Evolutionary conservation across 2,113 vertebrate genomes (phyloP), one percentile per base, ranked within the genome.

Genomic region (Oncorhynchus gorbuscha): DNA sequence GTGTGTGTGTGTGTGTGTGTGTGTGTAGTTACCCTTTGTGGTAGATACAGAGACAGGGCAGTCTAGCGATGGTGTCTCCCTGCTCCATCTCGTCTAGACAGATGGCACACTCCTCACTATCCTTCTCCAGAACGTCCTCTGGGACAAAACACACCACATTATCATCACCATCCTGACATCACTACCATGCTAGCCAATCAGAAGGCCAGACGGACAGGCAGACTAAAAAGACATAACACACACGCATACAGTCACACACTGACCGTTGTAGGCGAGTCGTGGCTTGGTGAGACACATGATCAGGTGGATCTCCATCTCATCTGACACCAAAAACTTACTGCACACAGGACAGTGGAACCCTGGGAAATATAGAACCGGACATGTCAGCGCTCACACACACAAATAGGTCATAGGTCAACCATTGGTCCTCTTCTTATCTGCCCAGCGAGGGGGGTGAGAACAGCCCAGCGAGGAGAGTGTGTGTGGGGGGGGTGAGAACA

Each of bases 41-140:
- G 85, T 99, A 99, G 93, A 99, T 95, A 86, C 98, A 99, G 87
- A 99, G 96, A 85, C 98, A 99, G 76, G 97, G 97, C 92, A 99
- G 94, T 49, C 98, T 94, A 82, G 96, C 98, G 82, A 99, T 99
- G n/a, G 97, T 98, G 86, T 99, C 96, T 80, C 98, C 98, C 90
- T 99, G 97, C 87, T 95, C 93, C 92, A 99, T 81, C 68, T 98
- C 97, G 72, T 99, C 97, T 87, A 99, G 91, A 90, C 98, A 99
- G 93, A 99, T 97, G 87, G 97, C 90, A 95, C 98, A 99, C 90
- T 99, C 98, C 86, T 97, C 97, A 79, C 96, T 92, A 84, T 99
- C 97, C 93, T 95, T 98, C 87, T 93, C 95, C 90, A 99, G 94
- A 80, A 99, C 97, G 84, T 99, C 97, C 94, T 99, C 98, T 99